Evolutionary conservation across 2,797 vertebrate species (phyloP).

Genomic region (Peromyscus aztecus): DNA sequence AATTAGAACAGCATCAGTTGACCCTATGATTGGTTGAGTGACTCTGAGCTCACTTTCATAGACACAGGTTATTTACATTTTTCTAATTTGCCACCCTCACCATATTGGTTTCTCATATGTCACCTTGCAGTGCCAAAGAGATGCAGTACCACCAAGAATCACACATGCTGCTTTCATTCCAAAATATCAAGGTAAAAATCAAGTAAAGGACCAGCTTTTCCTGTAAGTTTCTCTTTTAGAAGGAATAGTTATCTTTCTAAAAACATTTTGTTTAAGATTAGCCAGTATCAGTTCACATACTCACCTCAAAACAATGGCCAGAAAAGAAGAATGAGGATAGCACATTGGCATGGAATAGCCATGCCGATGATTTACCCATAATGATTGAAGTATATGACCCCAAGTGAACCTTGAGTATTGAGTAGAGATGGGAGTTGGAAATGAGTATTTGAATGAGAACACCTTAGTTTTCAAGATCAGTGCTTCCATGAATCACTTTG

Average conservation of each 20-base stretch:
- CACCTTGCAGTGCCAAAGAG: background rate
- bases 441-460: background rate
- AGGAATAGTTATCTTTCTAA: background rate
- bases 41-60: background rate
- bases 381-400: background rate
- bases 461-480: background rate
- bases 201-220: background rate
- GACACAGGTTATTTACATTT: background rate
- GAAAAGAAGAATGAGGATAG: background rate
- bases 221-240: background rate
- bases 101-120: background rate
- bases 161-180: background rate
- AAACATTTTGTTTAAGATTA: background rate
- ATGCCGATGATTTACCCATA: background rate
- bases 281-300: background rate
- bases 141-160: background rate
- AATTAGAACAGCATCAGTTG: background rate
- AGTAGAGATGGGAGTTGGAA: accelerated
- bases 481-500: background rate
- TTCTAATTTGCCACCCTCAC: background rate
- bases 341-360: background rate
- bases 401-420: background rate
- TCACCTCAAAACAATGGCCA: background rate
- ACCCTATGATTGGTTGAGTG: background rate
- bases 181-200: background rate